Conservation (phyloP, 2,113 vertebrate genomes). For the Hippocampus mohnikei region DNA sequence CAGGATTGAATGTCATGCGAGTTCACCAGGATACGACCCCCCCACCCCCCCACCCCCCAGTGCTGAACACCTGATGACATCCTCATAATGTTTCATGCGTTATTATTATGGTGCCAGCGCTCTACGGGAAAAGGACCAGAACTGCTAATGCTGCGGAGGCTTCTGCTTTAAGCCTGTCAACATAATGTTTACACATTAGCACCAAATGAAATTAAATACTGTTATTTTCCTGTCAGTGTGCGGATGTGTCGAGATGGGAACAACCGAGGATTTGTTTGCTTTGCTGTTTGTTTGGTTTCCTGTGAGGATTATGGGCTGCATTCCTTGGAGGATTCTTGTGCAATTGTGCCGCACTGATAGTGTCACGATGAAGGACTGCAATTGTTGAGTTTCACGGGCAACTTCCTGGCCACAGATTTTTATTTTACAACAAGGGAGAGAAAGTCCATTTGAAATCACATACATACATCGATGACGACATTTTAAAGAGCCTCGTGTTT, state of each 20-base stretch:
- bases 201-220: background rate
- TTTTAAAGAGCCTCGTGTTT: background rate
- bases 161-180: slow-evolving; percentile 33
- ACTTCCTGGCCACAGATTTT: background rate
- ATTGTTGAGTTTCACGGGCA: background rate
- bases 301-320: background rate
- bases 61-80: slow-evolving; percentile 47
- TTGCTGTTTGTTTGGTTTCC: background rate
- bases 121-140: slow-evolving; percentile 13
- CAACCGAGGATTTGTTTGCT: background rate
- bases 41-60: no score
- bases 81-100: slow-evolving; percentile 51
- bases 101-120: background rate
- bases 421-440: background rate
- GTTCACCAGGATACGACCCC: slow-evolving; percentile 20
- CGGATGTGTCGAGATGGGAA: background rate
- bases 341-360: background rate
- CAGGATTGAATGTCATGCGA: slow-evolving; percentile 25
- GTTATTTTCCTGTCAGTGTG: slow-evolving; percentile 1
- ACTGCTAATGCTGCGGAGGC: slow-evolving; percentile 23
- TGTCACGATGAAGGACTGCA: background rate
- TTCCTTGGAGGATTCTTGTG: background rate
- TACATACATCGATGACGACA: background rate
- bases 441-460: background rate
- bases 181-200: slow-evolving; percentile 30